Percentiles rank a stretch among this genome's conserved stretches.
Conservation (phyloP, 2,113 vertebrate genomes). For the Eubucco bourcierii region DNA sequence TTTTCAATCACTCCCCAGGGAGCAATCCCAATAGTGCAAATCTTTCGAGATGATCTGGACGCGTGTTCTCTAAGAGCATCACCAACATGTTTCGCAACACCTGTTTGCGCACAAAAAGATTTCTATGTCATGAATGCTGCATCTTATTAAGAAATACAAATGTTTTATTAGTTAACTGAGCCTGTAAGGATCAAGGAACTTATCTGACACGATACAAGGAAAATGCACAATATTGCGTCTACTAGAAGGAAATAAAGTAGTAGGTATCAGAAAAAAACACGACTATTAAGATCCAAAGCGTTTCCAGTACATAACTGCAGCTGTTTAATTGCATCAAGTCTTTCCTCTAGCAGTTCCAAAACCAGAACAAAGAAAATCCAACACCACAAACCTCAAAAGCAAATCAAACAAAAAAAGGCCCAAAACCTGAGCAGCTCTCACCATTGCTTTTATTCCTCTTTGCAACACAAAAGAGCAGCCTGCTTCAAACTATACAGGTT, state of each 20-base stretch:
- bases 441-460: neutral
- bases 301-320: neutral
- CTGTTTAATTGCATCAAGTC: neutral
- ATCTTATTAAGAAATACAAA: neutral
- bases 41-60: conserved; percentile 95
- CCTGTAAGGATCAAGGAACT: neutral
- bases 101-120: conserved; percentile 69
- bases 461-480: neutral
- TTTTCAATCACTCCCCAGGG: conserved; percentile 99
- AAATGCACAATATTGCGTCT: neutral
- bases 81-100: conserved; percentile 98
- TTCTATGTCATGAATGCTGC: neutral
- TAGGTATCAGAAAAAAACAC: neutral
- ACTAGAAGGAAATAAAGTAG: neutral
- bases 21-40: conserved; percentile 97
- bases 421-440: neutral
- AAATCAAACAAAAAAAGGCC: neutral
- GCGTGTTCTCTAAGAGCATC: conserved; percentile 96
- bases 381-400: neutral
- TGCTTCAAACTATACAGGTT: neutral
- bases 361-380: neutral
- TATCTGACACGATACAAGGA: neutral
- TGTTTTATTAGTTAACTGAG: neutral
- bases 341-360: neutral
- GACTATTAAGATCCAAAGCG: neutral